Evolutionary conservation across 2,888 invertebrate genomes (phyloP).

Genomic region (Didymodactylos carnosus): DNA sequence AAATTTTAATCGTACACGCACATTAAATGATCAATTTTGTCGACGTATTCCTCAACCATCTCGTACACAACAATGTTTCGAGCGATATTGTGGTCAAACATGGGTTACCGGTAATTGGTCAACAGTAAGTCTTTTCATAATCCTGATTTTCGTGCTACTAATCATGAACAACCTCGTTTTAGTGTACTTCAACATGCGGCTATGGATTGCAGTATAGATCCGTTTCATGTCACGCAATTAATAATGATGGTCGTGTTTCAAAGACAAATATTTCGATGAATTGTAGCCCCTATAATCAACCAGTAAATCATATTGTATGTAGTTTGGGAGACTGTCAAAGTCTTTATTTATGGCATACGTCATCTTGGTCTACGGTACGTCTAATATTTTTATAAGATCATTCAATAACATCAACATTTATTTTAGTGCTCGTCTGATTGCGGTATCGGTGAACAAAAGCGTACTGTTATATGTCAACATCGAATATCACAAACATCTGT

Average conservation of each 20-base stretch:
- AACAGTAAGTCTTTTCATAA: too few relatives aligned
- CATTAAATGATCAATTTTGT: neutral
- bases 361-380: neutral
- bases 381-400: neutral
- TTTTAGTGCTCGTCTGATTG: neutral
- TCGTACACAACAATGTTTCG: neutral
- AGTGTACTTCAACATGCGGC: neutral
- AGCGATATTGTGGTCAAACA: neutral
- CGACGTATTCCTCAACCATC: neutral
- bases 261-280: neutral
- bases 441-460: neutral
- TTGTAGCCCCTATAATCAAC: neutral
- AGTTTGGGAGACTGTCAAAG: neutral
- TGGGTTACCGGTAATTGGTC: neutral
- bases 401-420: neutral
- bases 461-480: neutral
- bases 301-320: neutral
- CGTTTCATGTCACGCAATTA: neutral
- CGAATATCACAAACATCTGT: neutral
- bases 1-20: neutral
- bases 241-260: neutral
- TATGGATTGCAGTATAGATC: neutral
- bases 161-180: neutral
- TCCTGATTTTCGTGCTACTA: too few relatives aligned
- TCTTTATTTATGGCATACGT: neutral